Percentiles rank a stretch among this genome's conserved stretches.
Evolutionary conservation across 1,140 invertebrate species (phyloP).

Genomic region (Arctopsyche grandis): DNA sequence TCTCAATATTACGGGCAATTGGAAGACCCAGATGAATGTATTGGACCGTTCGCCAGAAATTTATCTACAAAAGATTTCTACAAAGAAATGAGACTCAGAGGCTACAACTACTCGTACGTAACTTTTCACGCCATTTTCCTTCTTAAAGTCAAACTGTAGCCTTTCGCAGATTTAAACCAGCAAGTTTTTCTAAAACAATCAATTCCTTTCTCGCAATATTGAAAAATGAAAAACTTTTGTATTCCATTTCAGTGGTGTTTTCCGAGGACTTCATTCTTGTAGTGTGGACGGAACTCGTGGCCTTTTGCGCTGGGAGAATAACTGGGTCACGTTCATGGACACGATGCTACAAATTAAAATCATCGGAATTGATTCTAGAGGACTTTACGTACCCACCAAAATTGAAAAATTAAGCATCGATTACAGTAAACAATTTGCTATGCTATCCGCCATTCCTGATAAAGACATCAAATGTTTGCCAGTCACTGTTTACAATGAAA

Average conservation of each 20-base stretch:
- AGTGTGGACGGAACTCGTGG: slow-evolving; percentile 64
- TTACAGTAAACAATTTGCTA: slow-evolving; percentile 72
- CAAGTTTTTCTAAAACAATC: background rate
- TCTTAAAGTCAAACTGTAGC: too few species aligned
- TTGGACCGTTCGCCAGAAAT: slow-evolving; percentile 63
- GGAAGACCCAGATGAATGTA: slow-evolving; percentile 60
- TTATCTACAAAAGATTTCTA: slow-evolving; percentile 83
- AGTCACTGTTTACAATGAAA: slow-evolving; percentile 61
- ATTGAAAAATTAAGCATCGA: slow-evolving; percentile 85
- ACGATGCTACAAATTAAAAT: slow-evolving; percentile 91
- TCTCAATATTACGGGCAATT: slow-evolving; percentile 63
- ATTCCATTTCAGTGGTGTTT: slow-evolving; percentile 70
- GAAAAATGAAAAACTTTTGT: too few species aligned
- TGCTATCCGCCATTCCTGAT: slow-evolving; percentile 66
- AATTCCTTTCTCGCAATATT: too few species aligned
- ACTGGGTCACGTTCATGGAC: slow-evolving; percentile 94
- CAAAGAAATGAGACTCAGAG: slow-evolving; percentile 89
- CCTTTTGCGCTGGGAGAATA: slow-evolving; percentile 71
- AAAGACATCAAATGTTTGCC: slow-evolving; percentile 62
- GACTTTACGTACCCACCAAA: slow-evolving; percentile 85
- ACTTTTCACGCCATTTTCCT: too few species aligned
- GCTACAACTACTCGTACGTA: slow-evolving; percentile 85
- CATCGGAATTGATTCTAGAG: slow-evolving; percentile 76
- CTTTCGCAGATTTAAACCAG: too few species aligned
- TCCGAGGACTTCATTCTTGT: slow-evolving; percentile 71